Evolutionary conservation across 2,113 vertebrate genomes (phyloP), one percentile per base, ranked within the genome.

Genomic region (Neofelis nebulosa): DNA sequence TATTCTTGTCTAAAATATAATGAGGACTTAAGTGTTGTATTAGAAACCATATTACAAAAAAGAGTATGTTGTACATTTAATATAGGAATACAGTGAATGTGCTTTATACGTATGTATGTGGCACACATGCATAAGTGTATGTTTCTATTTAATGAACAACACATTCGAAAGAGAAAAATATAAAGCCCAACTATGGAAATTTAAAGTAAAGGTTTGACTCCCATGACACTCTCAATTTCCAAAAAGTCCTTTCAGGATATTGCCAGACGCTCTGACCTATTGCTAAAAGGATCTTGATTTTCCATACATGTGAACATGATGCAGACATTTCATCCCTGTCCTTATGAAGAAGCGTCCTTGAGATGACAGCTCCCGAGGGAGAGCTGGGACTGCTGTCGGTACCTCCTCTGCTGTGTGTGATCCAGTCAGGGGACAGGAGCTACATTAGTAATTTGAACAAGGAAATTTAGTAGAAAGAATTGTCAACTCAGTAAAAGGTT

Each of bases 81-180:
- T 71, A 76, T 74, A 63, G 52, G 11, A 45, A 18, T 61, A 65
- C 25, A 88, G 16, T 36, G 8, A 27, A 36, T 33, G 10, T 68
- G 36, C 66, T 69, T 83, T 11, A 21, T 7, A 45, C 82, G 1
- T 16, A 38, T 86, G 3, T 11, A 52, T 7, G 14, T 41, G 25
- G 21, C 55, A 86, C 11, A 10, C 10, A 29, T 78, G 16, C 69
- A 41, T 69, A 84, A 73, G 36, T 80, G 3, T 19, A 38, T 63
- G 31, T 88, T 89, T 92, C n/a, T 94, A 41, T 41, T 96, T 93
- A 93, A 85, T 81, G 36, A 91, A 48, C 4, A 91, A 91, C 27
- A 63, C 38, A 90, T 48, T 79, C 11, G 73, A 50, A 83, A 92
- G 36, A 45, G 25, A 7, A 88, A 95, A 95, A 80, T 68, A 33